Evolutionary conservation across 2,797 vertebrate species (phyloP).

Genomic region (Pelobates cultripes): DNA sequence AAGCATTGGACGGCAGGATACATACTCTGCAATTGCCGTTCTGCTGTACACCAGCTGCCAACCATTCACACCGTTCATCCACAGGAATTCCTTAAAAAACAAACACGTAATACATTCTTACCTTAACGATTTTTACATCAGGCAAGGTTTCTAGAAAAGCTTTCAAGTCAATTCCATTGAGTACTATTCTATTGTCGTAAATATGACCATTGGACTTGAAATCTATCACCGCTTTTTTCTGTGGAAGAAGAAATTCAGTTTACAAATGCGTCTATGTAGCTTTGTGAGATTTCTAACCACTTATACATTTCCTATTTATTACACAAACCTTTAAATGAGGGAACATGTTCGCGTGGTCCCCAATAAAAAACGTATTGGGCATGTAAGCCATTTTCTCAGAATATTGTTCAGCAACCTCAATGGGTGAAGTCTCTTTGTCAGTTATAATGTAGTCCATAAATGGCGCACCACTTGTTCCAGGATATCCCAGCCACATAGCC

Average conservation of each 20-base stretch:
- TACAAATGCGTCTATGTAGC: too few relatives aligned
- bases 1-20: too few relatives aligned
- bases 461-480: constrained; percentile 94
- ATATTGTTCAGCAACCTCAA: constrained; percentile 94
- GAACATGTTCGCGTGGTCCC: constrained; percentile 99
- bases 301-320: too few relatives aligned
- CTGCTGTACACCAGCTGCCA: too few relatives aligned
- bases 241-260: constrained; percentile 19
- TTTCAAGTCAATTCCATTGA: constrained; percentile 97
- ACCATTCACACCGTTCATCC: too few relatives aligned
- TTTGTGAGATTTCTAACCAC: too few relatives aligned
- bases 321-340: constrained; percentile 91
- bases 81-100: neutral
- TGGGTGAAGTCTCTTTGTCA: constrained; percentile 94
- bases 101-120: constrained; percentile 61
- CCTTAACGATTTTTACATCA: constrained; percentile 97
- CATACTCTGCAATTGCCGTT: too few relatives aligned
- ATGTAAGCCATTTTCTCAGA: constrained; percentile 98
- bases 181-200: constrained; percentile 97
- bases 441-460: constrained; percentile 98
- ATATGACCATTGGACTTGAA: constrained; percentile 99
- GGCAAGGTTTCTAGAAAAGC: constrained; percentile 96
- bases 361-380: constrained; percentile 98
- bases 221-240: constrained; percentile 99
- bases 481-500: constrained; percentile 98